phyloP scores from a whole-genome alignment of 1,140 invertebrate genomes.

The Hyposmocoma kahamanoa region DNA sequence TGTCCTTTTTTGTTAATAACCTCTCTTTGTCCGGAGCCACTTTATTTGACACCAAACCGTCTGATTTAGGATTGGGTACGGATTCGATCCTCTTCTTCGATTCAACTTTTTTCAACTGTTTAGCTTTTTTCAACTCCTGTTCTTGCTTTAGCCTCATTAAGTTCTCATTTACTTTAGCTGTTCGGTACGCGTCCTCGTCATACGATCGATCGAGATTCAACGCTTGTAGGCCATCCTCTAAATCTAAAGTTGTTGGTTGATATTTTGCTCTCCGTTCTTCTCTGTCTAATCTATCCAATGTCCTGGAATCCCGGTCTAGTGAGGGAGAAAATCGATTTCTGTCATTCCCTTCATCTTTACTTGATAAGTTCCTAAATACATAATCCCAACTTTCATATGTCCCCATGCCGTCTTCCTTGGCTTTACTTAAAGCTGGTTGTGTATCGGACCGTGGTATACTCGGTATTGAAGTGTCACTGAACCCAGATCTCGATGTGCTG shows the following conservation, averaged over 20 bases:
- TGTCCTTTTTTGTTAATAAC: slow-evolving; percentile 61
- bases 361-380: slow-evolving; percentile 84
- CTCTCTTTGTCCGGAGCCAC: slow-evolving; percentile 61
- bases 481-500: slow-evolving; percentile 52
- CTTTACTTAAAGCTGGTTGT: slow-evolving; percentile 65
- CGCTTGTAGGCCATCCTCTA: slow-evolving; percentile 72
- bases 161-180: slow-evolving; percentile 74
- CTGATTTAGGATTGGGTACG: slow-evolving; percentile 48
- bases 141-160: slow-evolving; percentile 70
- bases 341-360: slow-evolving; percentile 80
- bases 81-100: slow-evolving; percentile 42
- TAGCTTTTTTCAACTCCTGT: slow-evolving; percentile 50
- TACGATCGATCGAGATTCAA: slow-evolving; percentile 58
- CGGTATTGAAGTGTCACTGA: slow-evolving; percentile 50
- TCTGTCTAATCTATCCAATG: slow-evolving; percentile 53
- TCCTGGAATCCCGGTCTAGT: slow-evolving; percentile 62
- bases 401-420: slow-evolving; percentile 75
- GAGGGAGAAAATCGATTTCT: slow-evolving; percentile 75
- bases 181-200: slow-evolving; percentile 65
- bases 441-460: slow-evolving; percentile 64
- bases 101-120: slow-evolving; percentile 40
- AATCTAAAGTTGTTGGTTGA: slow-evolving; percentile 65
- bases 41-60: slow-evolving; percentile 48
- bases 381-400: slow-evolving; percentile 85
- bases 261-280: slow-evolving; percentile 55